phyloP scores from a whole-genome alignment of 2,797 vertebrate species.

The Squalus acanthias region DNA sequence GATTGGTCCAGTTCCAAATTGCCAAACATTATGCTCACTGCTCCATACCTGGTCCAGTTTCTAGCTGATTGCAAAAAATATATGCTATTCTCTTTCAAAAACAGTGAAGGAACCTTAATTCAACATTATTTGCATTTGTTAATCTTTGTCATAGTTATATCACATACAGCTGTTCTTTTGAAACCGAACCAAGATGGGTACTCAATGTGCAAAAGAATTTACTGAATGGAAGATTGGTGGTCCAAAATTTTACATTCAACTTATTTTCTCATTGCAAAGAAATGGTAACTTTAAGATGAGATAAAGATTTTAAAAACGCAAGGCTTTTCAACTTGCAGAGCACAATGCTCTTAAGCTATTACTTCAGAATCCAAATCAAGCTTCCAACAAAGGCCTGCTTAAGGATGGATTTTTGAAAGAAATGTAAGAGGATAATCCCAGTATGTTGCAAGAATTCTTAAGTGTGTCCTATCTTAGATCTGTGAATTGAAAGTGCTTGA shows the following conservation, averaged over 20 bases:
- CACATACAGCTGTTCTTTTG: background rate
- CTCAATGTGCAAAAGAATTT: background rate
- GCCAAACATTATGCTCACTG: background rate
- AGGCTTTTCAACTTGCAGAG: background rate
- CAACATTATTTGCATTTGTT: background rate
- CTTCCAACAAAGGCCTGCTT: background rate
- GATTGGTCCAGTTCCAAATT: background rate
- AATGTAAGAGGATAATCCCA: constrained; percentile 2
- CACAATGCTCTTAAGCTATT: background rate
- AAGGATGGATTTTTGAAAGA: constrained; percentile 9
- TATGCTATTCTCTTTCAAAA: background rate
- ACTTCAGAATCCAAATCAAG: constrained; percentile 7
- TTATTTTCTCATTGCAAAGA: background rate
- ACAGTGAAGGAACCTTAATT: background rate
- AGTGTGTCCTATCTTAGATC: background rate
- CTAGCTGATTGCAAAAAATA: background rate
- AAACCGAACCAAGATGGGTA: background rate
- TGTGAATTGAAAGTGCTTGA: background rate
- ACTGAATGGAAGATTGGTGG: background rate
- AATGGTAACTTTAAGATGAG: background rate
- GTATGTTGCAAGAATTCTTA: background rate
- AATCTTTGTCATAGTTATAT: background rate
- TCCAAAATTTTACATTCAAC: background rate
- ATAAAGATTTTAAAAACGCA: background rate
- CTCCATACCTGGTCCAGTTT: background rate